phyloP scores from a whole-genome alignment of 2,113 vertebrate genomes.

The Ammodytes dubius region DNA sequence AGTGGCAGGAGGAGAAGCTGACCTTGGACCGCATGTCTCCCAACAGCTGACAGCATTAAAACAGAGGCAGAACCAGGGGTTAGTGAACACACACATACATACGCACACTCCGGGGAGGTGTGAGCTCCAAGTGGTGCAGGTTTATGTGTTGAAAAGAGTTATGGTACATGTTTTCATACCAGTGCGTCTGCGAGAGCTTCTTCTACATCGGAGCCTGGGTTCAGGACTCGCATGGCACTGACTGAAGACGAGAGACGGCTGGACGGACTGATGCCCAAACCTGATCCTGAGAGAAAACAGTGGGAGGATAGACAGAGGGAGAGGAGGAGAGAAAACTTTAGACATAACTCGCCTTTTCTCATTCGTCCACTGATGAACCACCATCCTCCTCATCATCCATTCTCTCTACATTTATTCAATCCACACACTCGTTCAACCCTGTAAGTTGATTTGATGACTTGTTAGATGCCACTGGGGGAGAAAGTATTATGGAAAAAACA shows the following conservation, averaged over 20 bases:
- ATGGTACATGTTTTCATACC: constrained; percentile 81
- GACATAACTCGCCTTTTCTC: not conserved
- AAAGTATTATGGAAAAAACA: constrained; percentile 53
- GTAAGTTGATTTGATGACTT: constrained; percentile 63
- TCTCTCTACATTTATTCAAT: constrained; percentile 4
- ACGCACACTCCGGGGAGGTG: constrained; percentile 39
- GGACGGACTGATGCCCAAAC: constrained; percentile 93
- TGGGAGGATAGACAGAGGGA: constrained; percentile 5
- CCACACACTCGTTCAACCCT: constrained; percentile 32
- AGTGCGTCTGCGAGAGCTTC: constrained; percentile 96
- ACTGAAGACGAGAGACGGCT: constrained; percentile 94
- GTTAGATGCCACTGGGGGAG: constrained; percentile 65
- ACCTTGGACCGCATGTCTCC: constrained; percentile 99
- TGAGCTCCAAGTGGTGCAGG: constrained; percentile 34
- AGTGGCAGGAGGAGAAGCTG: constrained; percentile 81
- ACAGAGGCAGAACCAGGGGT: constrained; percentile 80
- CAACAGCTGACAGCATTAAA: constrained; percentile 98
- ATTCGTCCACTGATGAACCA: constrained; percentile 5
- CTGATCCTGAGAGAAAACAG: constrained; percentile 82
- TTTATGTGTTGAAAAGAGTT: constrained; percentile 12
- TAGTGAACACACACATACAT: constrained; percentile 62
- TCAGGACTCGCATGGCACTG: constrained; percentile 96
- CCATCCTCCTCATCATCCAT: constrained; percentile 20
- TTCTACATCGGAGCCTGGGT: constrained; percentile 96
- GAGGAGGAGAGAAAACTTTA: not conserved